Evolutionary conservation across 1,140 invertebrate species (phyloP), one percentile per base, ranked within the genome.

Genomic region (Euwallacea similis): DNA sequence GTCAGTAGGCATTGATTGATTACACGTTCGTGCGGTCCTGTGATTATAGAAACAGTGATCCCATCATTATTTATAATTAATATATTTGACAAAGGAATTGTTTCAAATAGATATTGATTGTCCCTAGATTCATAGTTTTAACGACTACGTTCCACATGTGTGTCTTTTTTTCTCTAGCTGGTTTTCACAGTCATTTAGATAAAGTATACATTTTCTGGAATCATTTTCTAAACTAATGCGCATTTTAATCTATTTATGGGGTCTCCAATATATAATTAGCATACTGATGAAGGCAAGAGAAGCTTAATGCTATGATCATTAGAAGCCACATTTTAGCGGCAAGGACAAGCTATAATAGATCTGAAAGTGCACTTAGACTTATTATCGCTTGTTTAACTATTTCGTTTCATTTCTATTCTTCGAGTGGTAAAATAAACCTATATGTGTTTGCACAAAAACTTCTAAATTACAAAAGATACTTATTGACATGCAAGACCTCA

Each of bases 401-500:
- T 50, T 50, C 13, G 46, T 50, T 11, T 1, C 10, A 58, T 10
- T 10, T 58, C 4, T 33, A 33, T 58, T 58, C 13, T 15, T 13
- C 7, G 3, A 58, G 55, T 58, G 9, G 21, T 6, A 10, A 58
- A 8, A 7, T 58, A 58, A 8, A 6, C 4, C 9, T 58, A 13
- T 33, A 58, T 7, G 21, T 16, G n/a, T 15, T 15, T 13, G n/a
- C 13, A 16, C 10, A 13, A 58, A 58, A 16, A 11, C 46, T 50
- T 13, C 13, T 50, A 13, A 13, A 50, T 50, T 58, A 58, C 21
- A 10, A 58, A 58, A 58, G 13, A 42, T 61, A 61, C 59, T 44
- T 61, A 65, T 55, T 65, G 63, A 65, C 63, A 65, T 65, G 63
- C 46, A 55, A 54, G 16, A 42, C 47, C 21, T 33, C 21, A 33